phyloP scores from a whole-genome alignment of 2,888 invertebrate genomes.

The Drosophila diplacantha region DNA sequence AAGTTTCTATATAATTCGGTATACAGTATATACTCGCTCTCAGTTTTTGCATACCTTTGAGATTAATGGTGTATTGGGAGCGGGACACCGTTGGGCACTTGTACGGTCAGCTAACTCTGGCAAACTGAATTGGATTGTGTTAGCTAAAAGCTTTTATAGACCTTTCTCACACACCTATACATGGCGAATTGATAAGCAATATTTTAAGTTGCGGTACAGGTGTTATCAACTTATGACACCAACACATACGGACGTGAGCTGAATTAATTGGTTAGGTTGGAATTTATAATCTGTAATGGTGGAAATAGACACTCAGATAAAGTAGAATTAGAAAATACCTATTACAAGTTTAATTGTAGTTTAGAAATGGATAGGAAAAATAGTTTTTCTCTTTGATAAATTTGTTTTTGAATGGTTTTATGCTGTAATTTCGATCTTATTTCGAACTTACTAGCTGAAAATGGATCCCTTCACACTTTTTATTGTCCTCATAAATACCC shows the following conservation, averaged over 20 bases:
- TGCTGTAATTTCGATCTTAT: slow-evolving; percentile 2
- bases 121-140: slow-evolving; percentile 15
- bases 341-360: not conserved
- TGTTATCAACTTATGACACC: slow-evolving; percentile 24
- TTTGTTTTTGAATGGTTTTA: not conserved
- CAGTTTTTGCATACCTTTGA: slow-evolving; percentile 19
- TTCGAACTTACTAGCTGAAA: not conserved
- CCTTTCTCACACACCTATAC: slow-evolving; percentile 10
- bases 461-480: slow-evolving; percentile 13
- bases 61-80: slow-evolving; percentile 16
- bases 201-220: slow-evolving; percentile 2
- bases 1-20: slow-evolving; percentile 1
- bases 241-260: slow-evolving; percentile 4
- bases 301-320: not conserved
- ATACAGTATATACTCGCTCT: slow-evolving; percentile 1
- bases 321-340: too few species aligned
- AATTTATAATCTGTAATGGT: slow-evolving; percentile 4
- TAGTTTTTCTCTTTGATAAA: not conserved
- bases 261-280: slow-evolving; percentile 18
- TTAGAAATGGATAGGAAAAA: not conserved
- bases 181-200: slow-evolving; percentile 26
- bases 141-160: slow-evolving; percentile 27
- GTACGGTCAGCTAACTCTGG: slow-evolving; percentile 10
- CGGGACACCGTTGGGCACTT: slow-evolving; percentile 12
- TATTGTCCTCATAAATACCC: slow-evolving; percentile 5